These are phyloP conservation scores for Chrysopa pallens DNA, from an alignment of 1,140 invertebrate species.

Conservation along the genomic window DNA sequence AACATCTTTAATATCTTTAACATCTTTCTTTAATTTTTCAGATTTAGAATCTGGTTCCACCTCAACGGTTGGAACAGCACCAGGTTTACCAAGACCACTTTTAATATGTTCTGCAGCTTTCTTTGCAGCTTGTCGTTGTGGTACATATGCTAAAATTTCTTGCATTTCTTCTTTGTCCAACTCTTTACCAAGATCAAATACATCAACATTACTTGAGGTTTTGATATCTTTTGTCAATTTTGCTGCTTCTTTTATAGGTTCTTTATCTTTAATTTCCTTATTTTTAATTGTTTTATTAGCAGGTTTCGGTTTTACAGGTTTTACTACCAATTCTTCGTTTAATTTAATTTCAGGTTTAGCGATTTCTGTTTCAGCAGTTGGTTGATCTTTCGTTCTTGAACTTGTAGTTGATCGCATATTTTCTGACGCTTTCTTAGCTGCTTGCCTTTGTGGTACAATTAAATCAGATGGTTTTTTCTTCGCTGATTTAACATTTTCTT, in stretches of 20 bases:
- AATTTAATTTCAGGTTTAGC: slow-evolving; percentile 23
- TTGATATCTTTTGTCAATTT: slow-evolving; percentile 10
- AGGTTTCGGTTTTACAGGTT: slow-evolving; percentile 13
- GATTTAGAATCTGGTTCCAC: slow-evolving; percentile 14
- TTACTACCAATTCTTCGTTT: slow-evolving; percentile 21
- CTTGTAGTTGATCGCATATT: slow-evolving; percentile 49
- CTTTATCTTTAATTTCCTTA: slow-evolving; percentile 25
- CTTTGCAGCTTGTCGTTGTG: slow-evolving; percentile 75
- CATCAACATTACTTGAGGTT: slow-evolving; percentile 19
- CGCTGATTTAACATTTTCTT: slow-evolving; percentile 12
- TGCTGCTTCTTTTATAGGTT: slow-evolving; percentile 14
- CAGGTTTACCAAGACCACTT: slow-evolving; percentile 49
- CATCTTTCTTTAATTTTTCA: slow-evolving; percentile 21
- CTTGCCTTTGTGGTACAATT: slow-evolving; percentile 79
- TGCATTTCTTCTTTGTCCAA: slow-evolving; percentile 33
- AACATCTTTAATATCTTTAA: slow-evolving; percentile 27
- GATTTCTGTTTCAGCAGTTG: slow-evolving; percentile 13
- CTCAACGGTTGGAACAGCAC: slow-evolving; percentile 12
- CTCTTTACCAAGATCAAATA: slow-evolving; percentile 44
- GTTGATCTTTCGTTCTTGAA: slow-evolving; percentile 14
- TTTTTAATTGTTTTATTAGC: slow-evolving; percentile 9
- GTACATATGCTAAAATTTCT: slow-evolving; percentile 67
- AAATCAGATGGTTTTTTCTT: slow-evolving; percentile 44
- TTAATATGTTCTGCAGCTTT: slow-evolving; percentile 81
- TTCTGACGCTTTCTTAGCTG: slow-evolving; percentile 78